Base-by-base conservation (phyloP, 2,797 vertebrate species). In the Gallinago nigripennis region DNA sequence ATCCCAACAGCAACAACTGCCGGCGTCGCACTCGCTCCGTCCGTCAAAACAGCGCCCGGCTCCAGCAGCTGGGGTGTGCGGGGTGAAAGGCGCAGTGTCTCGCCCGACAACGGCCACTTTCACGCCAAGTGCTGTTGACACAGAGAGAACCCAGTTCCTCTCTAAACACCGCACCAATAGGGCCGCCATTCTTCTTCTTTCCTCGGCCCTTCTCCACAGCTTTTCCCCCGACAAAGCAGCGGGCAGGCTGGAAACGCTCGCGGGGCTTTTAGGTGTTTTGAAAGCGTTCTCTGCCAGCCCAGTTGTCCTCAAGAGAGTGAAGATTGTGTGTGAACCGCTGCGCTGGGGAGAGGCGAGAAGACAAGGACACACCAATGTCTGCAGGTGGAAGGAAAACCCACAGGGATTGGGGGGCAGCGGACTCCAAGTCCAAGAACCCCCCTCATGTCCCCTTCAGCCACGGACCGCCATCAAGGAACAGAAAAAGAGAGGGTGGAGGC, bases 1-100 rank as follows among this genome's bases (percentile, higher is more conserved):
- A 97, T 84, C 86, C 73, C 94, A 95, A 91, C 41, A 43, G 16
- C 45, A 96, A 97, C 91, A 96, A 97, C 91, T 94, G 97, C 39
- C 88, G 89, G 97, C 96, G 90, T 82, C 70, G 87, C 97, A 93
- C 90, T 95, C 54, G 82, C 97, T 96, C 96, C 6, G 96, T 97
- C 97, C 94, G 94, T 97, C 97, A 94, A 73, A 98, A 96, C 98
- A 98, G 96, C 88, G 51, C 83, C 97, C 95, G 76, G 97, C 97
- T 95, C 88, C 97, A 96, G 98, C 98, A 98, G 98, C 98, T 98
- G 98, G 97, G 97, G 63, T 30, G 77, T 60, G 73, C 68, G 77
- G 92, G 96, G 94, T 98, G 97, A 98, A 98, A 97, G 96, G 97
- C 91, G 94, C 97, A 97, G 97, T 98, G 98, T 98, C 95, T 95